A percentile compares a stretch with the other conserved stretches of the same genome.
These are phyloP conservation scores for Phoxinus phoxinus DNA, from an alignment of 2,113 vertebrate species.

Conservation along the genomic window DNA sequence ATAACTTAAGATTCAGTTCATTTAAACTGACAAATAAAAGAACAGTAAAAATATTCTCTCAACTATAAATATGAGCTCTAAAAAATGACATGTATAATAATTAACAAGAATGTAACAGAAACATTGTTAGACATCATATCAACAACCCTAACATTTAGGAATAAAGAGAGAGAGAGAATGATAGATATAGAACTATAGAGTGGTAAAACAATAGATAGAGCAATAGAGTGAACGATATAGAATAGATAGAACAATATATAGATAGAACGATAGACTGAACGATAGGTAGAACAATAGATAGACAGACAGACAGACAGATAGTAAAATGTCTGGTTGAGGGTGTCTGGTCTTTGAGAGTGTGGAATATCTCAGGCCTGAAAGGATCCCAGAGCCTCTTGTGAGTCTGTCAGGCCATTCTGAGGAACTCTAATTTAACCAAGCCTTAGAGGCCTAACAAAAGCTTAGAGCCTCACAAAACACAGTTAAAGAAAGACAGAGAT, in stretches of 20 bases:
- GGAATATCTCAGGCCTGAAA: background rate
- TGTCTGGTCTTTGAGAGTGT: background rate
- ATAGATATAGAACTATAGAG: background rate
- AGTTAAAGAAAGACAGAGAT: background rate
- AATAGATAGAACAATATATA: background rate
- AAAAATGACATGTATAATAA: background rate
- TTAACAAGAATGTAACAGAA: background rate
- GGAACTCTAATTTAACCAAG: background rate
- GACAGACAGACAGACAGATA: background rate
- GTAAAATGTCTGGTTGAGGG: slow-evolving; percentile 23
- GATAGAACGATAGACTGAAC: background rate
- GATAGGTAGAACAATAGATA: background rate
- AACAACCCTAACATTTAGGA: background rate
- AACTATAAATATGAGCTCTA: background rate
- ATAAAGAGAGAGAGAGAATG: slow-evolving; percentile 43
- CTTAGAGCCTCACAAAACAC: slow-evolving; percentile 12
- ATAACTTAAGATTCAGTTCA: background rate
- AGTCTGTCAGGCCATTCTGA: background rate
- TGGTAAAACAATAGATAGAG: background rate
- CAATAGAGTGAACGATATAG: too few species aligned
- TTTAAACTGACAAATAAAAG: background rate
- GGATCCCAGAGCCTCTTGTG: background rate
- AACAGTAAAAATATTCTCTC: background rate
- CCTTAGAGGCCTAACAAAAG: background rate
- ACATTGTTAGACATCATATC: background rate